phyloP scores from a whole-genome alignment of 2,888 invertebrate species.

The Hofmannophila pseudospretella region DNA sequence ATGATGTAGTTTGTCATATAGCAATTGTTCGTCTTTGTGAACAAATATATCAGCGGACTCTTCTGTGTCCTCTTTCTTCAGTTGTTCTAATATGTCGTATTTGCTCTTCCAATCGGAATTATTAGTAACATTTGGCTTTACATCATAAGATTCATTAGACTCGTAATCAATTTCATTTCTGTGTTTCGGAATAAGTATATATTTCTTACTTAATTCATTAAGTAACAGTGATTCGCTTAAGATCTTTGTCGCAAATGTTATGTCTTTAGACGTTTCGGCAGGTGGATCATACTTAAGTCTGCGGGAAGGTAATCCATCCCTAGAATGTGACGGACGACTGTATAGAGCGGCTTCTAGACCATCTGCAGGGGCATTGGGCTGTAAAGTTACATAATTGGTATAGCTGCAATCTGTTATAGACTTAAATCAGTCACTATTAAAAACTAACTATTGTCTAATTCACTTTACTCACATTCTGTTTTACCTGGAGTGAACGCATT shows the following conservation, averaged over 20 bases:
- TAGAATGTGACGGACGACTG: background rate
- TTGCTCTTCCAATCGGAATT: constrained; percentile 62
- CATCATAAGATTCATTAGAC: background rate
- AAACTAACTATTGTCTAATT: no score
- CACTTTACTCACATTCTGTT: constrained; percentile 38
- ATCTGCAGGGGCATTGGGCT: background rate
- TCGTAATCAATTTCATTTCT: background rate
- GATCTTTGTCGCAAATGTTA: constrained; percentile 11
- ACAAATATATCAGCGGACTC: constrained; percentile 7
- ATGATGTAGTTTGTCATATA: background rate
- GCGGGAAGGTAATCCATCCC: background rate
- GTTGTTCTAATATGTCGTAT: constrained; percentile 58
- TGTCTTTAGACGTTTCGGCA: background rate
- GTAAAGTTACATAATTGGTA: background rate
- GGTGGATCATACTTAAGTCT: background rate
- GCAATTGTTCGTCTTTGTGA: background rate
- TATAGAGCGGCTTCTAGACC: background rate
- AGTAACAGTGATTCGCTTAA: constrained; percentile 38
- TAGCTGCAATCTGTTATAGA: no score
- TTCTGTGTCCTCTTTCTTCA: constrained; percentile 48
- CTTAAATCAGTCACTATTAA: no score
- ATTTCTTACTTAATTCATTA: constrained; percentile 59
- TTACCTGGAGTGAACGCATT: constrained; percentile 42
- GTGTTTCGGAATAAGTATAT: constrained; percentile 59
- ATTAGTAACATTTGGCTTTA: constrained; percentile 17